phyloP scores from a whole-genome alignment of 2,888 invertebrate genomes.

The Allygus modestus region DNA sequence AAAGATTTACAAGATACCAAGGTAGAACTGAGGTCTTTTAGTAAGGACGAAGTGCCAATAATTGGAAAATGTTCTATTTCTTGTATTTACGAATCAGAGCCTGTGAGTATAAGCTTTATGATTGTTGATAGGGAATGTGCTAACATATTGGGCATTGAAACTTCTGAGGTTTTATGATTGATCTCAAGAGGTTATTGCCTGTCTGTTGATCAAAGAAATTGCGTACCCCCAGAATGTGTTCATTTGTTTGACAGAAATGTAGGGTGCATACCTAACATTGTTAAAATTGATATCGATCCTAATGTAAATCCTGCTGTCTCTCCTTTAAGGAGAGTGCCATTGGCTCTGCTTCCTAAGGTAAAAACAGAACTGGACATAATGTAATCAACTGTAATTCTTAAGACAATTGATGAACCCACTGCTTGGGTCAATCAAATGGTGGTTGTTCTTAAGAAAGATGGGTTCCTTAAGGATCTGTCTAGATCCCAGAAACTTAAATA shows the following conservation, averaged over 20 bases:
- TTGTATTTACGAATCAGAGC: background rate
- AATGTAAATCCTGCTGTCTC: background rate
- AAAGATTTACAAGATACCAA: no score
- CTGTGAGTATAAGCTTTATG: background rate
- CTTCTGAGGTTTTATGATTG: no score
- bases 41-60: background rate
- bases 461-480: conserved; percentile 7
- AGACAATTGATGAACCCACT: background rate
- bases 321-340: background rate
- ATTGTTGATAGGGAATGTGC: background rate
- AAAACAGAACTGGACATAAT: background rate
- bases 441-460: no score
- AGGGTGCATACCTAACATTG: no score
- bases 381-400: background rate
- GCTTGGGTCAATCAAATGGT: conserved; percentile 1
- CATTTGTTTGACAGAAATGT: conserved; percentile 1
- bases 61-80: no score
- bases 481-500: background rate
- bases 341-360: background rate
- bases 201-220: background rate
- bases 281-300: no score
- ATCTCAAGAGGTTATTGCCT: no score
- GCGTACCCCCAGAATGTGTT: background rate
- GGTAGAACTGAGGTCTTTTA: no score
- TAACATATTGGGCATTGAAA: background rate